Percentiles rank a stretch among this genome's conserved stretches.
Conservation (phyloP, 2,888 invertebrate species). For the Elmis aenea region DNA sequence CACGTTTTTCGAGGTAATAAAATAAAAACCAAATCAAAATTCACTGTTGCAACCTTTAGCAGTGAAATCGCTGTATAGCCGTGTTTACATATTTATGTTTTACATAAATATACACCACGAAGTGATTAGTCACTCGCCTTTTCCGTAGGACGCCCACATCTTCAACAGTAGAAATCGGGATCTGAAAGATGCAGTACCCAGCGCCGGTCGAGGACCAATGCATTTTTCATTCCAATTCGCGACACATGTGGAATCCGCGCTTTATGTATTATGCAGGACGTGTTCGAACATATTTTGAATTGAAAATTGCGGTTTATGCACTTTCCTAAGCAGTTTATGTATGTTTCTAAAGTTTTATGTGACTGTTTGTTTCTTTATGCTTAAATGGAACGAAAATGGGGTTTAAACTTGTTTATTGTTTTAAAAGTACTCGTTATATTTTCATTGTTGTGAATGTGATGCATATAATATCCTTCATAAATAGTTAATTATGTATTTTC, state of each 20-base stretch:
- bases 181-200: conserved; percentile 6
- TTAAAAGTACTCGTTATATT: no score
- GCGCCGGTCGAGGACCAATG: conserved; percentile 15
- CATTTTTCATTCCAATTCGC: conserved; percentile 27
- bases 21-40: no score
- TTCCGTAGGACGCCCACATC: no score
- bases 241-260: conserved; percentile 25
- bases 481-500: no score
- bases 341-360: conserved; percentile 10
- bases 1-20: no score
- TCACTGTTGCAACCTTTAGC: no score
- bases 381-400: conserved; percentile 7
- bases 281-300: conserved; percentile 24
- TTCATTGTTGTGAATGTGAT: no score
- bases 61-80: no score
- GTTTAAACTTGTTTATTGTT: conserved; percentile 8
- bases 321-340: conserved; percentile 15
- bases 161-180: conserved; percentile 2
- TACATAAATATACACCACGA: no score
- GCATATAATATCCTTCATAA: no score
- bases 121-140: no score
- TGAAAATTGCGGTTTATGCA: conserved; percentile 22
- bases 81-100: no score
- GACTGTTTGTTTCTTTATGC: conserved; percentile 6
- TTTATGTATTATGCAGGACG: conserved; percentile 28